Conservation (phyloP, 2,113 vertebrate species). For the Bos javanicus region DNA sequence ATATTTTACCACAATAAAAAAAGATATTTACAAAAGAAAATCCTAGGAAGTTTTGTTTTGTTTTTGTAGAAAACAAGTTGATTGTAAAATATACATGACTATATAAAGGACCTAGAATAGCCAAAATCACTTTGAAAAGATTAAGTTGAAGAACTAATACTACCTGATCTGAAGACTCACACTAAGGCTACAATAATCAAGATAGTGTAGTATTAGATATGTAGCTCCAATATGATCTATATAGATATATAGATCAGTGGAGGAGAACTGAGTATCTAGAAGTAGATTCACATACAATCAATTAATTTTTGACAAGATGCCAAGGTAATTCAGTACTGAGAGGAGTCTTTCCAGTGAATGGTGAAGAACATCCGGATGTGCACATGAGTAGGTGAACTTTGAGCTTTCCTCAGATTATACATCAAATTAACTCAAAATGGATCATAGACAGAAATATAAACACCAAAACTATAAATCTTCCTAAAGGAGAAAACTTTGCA, state of each 20-base stretch:
- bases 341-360: not conserved
- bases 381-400: not conserved
- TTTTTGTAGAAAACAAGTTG: not conserved
- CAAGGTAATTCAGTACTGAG: not conserved
- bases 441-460: not conserved
- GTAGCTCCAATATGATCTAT: not conserved
- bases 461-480: not conserved
- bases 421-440: not conserved
- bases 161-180: not conserved
- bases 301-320: not conserved
- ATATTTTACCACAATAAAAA: not conserved
- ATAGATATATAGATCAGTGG: not conserved
- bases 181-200: not conserved
- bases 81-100: conserved; percentile 17
- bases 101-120: not conserved
- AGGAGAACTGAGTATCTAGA: not conserved
- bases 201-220: not conserved
- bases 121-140: not conserved
- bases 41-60: not conserved
- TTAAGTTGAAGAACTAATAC: not conserved
- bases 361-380: not conserved
- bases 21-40: conserved; percentile 15
- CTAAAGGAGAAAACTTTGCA: not conserved
- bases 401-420: not conserved
- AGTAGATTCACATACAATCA: not conserved